A percentile compares a stretch with the other conserved stretches of the same genome.
Conservation (phyloP, 2,888 invertebrate species). For the Sylvicola cinctus region DNA sequence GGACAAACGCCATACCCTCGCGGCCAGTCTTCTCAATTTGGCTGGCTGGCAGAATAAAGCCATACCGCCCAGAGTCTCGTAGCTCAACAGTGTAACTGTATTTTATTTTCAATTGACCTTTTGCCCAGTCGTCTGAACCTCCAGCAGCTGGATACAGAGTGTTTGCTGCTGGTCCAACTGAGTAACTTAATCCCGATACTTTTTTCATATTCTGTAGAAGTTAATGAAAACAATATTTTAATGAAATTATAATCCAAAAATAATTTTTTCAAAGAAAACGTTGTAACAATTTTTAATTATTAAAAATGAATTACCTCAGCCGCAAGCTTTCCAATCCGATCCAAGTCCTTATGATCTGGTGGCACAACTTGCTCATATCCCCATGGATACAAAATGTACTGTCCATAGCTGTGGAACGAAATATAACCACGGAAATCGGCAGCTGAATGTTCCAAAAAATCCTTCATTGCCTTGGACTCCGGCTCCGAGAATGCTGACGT, state of each 20-base stretch:
- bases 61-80: conserved; percentile 62
- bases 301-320: conserved; percentile 32
- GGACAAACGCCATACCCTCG: conserved; percentile 27
- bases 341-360: conserved; percentile 46
- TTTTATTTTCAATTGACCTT: conserved; percentile 58
- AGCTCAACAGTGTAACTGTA: conserved; percentile 81
- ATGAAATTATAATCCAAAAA: background rate
- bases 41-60: conserved; percentile 66
- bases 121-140: conserved; percentile 83
- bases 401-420: conserved; percentile 70
- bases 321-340: conserved; percentile 44
- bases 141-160: conserved; percentile 62
- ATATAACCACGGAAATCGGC: conserved; percentile 46
- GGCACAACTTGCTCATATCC: conserved; percentile 56
- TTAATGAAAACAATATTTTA: background rate
- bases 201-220: conserved; percentile 34
- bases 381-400: conserved; percentile 73
- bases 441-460: conserved; percentile 23
- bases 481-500: conserved; percentile 66
- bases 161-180: conserved; percentile 57
- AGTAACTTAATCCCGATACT: conserved; percentile 40
- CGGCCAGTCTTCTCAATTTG: conserved; percentile 54
- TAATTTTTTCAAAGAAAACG: background rate
- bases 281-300: too few relatives aligned
- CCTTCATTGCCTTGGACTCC: conserved; percentile 48